phyloP scores from a whole-genome alignment of 2,888 invertebrate genomes.

The Tenthredo mesomela region DNA sequence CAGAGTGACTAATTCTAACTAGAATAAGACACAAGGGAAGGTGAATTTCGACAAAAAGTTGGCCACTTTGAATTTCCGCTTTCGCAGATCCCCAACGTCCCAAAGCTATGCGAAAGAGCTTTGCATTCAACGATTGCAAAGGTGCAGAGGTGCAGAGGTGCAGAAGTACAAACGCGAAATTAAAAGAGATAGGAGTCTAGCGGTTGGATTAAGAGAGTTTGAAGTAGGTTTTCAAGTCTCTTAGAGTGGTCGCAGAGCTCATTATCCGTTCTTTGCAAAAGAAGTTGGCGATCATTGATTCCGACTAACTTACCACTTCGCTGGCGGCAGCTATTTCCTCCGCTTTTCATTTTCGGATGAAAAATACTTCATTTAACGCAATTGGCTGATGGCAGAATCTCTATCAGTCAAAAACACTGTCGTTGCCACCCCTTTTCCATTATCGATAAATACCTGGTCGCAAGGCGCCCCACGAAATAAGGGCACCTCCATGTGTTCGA shows the following conservation, averaged over 20 bases:
- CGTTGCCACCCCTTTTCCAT: background rate
- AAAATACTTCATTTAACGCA: background rate
- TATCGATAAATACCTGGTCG: conserved; percentile 10
- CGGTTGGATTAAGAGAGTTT: conserved; percentile 35
- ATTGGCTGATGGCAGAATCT: background rate
- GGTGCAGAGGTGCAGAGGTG: background rate
- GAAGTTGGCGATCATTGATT: conserved; percentile 27
- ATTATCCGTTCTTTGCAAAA: conserved; percentile 16
- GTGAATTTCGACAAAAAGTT: background rate
- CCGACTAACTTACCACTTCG: conserved; percentile 1
- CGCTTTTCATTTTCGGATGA: background rate
- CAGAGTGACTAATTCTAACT: background rate
- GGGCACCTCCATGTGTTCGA: conserved; percentile 22
- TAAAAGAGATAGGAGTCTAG: background rate
- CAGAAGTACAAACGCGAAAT: background rate
- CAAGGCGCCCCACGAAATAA: background rate
- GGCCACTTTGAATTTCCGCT: background rate
- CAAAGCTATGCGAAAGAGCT: background rate
- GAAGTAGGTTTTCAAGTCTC: conserved; percentile 12
- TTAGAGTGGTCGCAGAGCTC: background rate
- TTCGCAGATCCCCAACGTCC: background rate
- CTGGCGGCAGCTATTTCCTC: background rate
- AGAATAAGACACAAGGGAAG: background rate
- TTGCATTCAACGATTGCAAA: background rate
- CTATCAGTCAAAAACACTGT: background rate